phyloP scores from a whole-genome alignment of 2,113 vertebrate genomes.

The Fukomys damarensis region DNA sequence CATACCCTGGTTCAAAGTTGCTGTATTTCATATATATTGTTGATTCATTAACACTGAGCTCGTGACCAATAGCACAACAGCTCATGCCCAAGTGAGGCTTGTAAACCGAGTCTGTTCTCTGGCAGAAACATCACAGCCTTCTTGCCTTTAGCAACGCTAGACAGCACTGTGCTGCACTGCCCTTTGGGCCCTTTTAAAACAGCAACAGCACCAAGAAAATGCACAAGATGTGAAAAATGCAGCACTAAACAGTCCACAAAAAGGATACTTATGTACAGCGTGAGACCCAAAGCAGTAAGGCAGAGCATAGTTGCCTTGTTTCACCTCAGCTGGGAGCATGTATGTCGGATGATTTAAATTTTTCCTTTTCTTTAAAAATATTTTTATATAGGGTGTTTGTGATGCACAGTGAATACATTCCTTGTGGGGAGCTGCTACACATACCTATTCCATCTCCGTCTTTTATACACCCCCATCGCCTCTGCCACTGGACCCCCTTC shows the following conservation, averaged over 20 bases:
- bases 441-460: not conserved
- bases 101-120: not conserved
- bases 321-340: not conserved
- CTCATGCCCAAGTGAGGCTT: not conserved
- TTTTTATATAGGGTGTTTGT: not conserved
- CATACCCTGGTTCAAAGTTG: not conserved
- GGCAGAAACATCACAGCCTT: not conserved
- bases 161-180: not conserved
- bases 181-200: not conserved
- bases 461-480: not conserved
- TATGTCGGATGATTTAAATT: fast-evolving
- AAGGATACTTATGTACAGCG: not conserved
- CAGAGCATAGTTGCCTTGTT: fast-evolving
- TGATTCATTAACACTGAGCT: not conserved
- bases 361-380: not conserved
- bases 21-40: not conserved
- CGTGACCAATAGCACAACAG: not conserved
- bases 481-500: not conserved
- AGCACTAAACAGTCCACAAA: not conserved
- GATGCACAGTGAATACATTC: not conserved
- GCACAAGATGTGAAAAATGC: not conserved
- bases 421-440: not conserved
- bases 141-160: not conserved
- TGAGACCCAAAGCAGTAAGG: not conserved
- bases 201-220: not conserved